Evolutionary conservation across 2,888 invertebrate genomes (phyloP), one percentile per base, ranked within the genome.

Genomic region (Ptychoptera contaminata): DNA sequence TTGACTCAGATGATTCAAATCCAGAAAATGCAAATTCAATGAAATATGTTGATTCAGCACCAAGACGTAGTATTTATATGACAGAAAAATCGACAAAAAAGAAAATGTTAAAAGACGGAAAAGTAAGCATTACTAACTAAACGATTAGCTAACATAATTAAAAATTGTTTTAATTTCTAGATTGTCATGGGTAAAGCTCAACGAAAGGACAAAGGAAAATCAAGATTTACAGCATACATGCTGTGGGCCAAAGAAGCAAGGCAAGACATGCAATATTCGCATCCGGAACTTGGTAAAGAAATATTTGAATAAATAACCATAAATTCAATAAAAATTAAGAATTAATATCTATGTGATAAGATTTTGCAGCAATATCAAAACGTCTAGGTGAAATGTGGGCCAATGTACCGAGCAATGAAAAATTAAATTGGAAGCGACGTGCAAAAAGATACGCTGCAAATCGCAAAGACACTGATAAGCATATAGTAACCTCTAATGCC

Each of bases 381-480:
- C 73, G 84, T 9, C 70, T 92, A 10, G 87, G 88, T 34, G 90
- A 91, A 60, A 73, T 91, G 62, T 91, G 91, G 92, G 79, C 86
- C 30, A 81, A 83, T 54, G 82, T 90, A 41, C 71, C 73, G n/a
- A 69, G 69, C 49, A 62, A 66, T 51, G 67, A 81, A 55, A 76
- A 81, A 29, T 79, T 75, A 53, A 68, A 77, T 47, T 90, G 88
- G 88, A 80, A 82, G 51, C 73, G 85, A 29, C 81, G 83, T 51
- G 88, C 88, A 0, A 86, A 87, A 62, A 71, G 82, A 36, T 68
- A 70, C 48, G 71, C 72, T 38, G 51, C 47, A 42, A 53, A 50
- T 49, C 38, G 42, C 1, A 38, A 37, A 50, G 40, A 45, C n/a
- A 8, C 8, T 2, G 14, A 36, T 8, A 36, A 36, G n/a, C n/a